Base-by-base conservation (phyloP, 2,888 invertebrate genomes). In the Onchidella celtica region DNA sequence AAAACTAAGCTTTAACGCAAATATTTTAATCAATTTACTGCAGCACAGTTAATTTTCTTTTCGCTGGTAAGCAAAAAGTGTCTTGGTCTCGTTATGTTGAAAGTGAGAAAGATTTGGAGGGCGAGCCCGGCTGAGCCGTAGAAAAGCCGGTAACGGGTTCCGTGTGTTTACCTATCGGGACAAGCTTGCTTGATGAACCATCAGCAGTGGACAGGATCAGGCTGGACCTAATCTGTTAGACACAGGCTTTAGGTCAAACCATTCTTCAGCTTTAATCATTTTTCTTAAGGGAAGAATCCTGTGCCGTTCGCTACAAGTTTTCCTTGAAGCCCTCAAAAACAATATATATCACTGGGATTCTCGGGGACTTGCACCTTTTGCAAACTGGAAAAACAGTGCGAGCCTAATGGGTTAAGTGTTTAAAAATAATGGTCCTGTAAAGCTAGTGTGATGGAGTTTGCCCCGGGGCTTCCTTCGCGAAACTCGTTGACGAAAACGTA, bases 401-500 rank as follows among this genome's bases (percentile, higher is more conserved):
- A 61, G 61, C 61, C 61, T 61, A 61, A 61, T 61, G 61, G 61
- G 61, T 61, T 61, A 61, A 61, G 61, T 61, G 61, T 61, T 61
- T 61, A n/a, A 61, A 61, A 61, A 61, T n/a, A 61, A n/a, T n/a
- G n/a, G n/a, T n/a, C n/a, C n/a, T n/a, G n/a, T n/a, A n/a, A n/a
- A n/a, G n/a, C n/a, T n/a, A n/a, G n/a, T n/a, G n/a, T n/a, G n/a
- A n/a, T n/a, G n/a, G n/a, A n/a, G n/a, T n/a, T n/a, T n/a, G n/a
- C n/a, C n/a, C n/a, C n/a, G n/a, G n/a, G n/a, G n/a, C n/a, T n/a
- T n/a, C n/a, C n/a, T n/a, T n/a, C n/a, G n/a, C n/a, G n/a, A n/a
- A n/a, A n/a, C n/a, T n/a, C n/a, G n/a, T n/a, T n/a, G n/a, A n/a
- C n/a, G n/a, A n/a, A n/a, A n/a, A n/a, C n/a, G n/a, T n/a, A n/a